Percentiles rank a stretch among this genome's conserved stretches.
Conservation (phyloP, 2,888 invertebrate species). For the Drosophila siamana region DNA sequence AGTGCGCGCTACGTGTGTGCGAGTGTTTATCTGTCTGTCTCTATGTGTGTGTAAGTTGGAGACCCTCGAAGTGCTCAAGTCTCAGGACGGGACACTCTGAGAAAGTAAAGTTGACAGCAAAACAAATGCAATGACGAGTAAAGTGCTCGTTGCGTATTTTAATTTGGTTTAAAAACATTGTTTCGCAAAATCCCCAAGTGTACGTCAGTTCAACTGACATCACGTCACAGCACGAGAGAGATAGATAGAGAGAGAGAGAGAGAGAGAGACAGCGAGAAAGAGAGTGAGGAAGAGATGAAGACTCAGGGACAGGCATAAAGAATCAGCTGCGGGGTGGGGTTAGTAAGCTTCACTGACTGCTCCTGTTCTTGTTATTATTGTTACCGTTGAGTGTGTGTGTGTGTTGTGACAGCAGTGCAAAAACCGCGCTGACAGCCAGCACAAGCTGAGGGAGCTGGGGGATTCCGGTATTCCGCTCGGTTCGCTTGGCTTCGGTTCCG, state of each 20-base stretch:
- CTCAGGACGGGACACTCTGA: conserved; percentile 59
- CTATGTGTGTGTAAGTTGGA: conserved; percentile 22
- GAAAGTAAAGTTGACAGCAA: conserved; percentile 78
- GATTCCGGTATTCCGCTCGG: conserved; percentile 34
- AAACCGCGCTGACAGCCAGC: conserved; percentile 75
- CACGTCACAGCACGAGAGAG: too few relatives aligned
- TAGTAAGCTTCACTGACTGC: conserved; percentile 27
- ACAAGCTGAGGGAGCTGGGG: conserved; percentile 65
- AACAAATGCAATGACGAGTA: conserved; percentile 75
- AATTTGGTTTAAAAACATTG: conserved; percentile 80
- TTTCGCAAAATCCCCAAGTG: conserved; percentile 80
- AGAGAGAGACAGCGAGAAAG: background rate
- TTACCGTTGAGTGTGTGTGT: conserved; percentile 30
- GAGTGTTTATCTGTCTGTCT: conserved; percentile 9
- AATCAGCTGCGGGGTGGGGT: conserved; percentile 29
- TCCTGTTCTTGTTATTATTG: conserved; percentile 42
- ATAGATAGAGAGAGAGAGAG: too few relatives aligned
- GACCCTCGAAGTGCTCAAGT: conserved; percentile 49
- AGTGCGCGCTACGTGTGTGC: conserved; percentile 17
- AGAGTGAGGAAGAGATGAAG: conserved; percentile 14
- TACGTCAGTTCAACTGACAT: conserved; percentile 72
- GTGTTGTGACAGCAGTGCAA: conserved; percentile 78
- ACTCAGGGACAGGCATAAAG: conserved; percentile 43
- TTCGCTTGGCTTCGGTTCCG: background rate
- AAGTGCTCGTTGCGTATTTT: conserved; percentile 79